Evolutionary conservation across 1,140 invertebrate genomes (phyloP).

Genomic region (Archivesica marissinica): DNA sequence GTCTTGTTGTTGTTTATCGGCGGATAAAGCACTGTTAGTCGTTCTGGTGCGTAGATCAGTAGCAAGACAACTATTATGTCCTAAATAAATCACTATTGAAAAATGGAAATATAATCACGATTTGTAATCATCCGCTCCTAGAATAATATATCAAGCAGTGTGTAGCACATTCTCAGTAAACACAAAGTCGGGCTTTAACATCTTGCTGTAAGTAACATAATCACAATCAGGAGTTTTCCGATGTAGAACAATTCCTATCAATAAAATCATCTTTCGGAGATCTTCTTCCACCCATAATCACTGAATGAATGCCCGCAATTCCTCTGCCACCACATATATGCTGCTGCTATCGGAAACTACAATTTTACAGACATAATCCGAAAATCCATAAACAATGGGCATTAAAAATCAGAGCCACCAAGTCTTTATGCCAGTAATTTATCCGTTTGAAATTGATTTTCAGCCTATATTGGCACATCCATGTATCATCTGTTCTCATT

Average conservation of each 20-base stretch:
- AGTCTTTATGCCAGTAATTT: constrained; percentile 30
- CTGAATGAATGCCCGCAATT: not conserved
- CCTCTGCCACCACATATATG: not conserved
- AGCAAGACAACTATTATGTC: too few species aligned
- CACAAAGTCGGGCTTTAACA: too few species aligned
- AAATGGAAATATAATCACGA: too few species aligned
- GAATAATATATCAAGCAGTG: too few species aligned
- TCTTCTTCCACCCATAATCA: not conserved
- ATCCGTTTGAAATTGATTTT: constrained; percentile 55
- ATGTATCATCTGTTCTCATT: not conserved
- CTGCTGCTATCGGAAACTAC: not conserved
- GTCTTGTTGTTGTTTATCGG: too few species aligned
- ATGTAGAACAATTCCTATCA: not conserved
- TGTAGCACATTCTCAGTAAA: too few species aligned
- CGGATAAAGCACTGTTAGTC: too few species aligned
- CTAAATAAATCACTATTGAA: too few species aligned
- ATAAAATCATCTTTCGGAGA: not conserved
- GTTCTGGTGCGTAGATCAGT: too few species aligned
- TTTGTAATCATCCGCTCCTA: too few species aligned
- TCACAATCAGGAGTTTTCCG: too few species aligned
- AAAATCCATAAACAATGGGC: constrained; percentile 11
- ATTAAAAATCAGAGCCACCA: constrained; percentile 16
- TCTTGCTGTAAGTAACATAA: too few species aligned
- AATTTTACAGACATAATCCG: constrained; percentile 18
- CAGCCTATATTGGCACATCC: constrained; percentile 36